phyloP scores from a whole-genome alignment of 1,140 invertebrate genomes.

The Paralvinella palmiformis region DNA sequence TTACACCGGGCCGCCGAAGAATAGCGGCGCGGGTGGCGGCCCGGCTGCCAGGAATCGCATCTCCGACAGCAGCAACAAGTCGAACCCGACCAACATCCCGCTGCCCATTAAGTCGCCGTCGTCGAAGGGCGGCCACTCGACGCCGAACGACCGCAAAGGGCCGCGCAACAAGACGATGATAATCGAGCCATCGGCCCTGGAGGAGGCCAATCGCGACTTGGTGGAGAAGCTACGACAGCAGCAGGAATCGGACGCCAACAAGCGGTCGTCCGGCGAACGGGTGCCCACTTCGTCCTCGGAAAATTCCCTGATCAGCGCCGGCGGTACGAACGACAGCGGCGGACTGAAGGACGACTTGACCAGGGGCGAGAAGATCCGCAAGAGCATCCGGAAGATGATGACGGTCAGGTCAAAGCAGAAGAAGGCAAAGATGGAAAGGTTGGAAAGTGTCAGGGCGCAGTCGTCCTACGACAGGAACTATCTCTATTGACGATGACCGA shows the following conservation, averaged over 20 bases:
- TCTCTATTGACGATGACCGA: too few relatives aligned
- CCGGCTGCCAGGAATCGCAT: not conserved
- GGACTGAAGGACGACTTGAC: not conserved
- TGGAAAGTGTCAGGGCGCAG: not conserved
- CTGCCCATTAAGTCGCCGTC: not conserved
- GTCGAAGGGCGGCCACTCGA: not conserved
- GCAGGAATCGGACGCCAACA: not conserved
- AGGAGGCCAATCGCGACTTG: too few relatives aligned
- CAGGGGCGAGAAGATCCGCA: constrained; percentile 1
- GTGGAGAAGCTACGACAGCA: too few relatives aligned
- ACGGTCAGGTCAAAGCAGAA: not conserved
- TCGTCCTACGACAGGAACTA: not conserved
- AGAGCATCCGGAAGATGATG: constrained; percentile 9
- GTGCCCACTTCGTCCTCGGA: constrained; percentile 7
- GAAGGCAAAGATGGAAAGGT: not conserved
- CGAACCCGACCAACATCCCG: not conserved
- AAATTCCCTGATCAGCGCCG: not conserved
- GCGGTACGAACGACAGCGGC: not conserved
- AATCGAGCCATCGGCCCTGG: not conserved
- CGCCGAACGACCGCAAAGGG: constrained; percentile 2
- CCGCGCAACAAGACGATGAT: not conserved
- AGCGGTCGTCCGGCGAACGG: not conserved
- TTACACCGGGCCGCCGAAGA: constrained; percentile 3
- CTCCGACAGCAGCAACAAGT: not conserved
- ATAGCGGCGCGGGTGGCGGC: not conserved